Conservation (phyloP, 2,797 vertebrate species). For the Phalloptychus januarius region DNA sequence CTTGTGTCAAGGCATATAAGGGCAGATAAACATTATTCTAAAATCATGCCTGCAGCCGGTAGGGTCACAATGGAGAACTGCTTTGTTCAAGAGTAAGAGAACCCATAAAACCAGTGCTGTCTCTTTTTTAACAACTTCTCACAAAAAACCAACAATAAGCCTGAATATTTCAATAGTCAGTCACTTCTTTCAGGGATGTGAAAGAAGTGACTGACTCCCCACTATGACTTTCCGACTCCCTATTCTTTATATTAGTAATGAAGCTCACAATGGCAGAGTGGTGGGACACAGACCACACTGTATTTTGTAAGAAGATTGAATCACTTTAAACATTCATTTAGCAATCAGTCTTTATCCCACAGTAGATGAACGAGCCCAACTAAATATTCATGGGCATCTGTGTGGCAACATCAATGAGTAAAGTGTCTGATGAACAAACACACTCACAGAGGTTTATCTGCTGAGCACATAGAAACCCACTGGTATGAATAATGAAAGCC, state of each 20-base stretch:
- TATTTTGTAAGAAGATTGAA: conserved; percentile 46
- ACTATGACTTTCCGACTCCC: neutral
- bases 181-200: neutral
- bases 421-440: conserved; percentile 73
- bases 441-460: conserved; percentile 68
- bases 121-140: neutral
- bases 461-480: conserved; percentile 66
- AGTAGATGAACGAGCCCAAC: conserved; percentile 26
- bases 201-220: neutral
- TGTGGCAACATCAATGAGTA: conserved; percentile 61
- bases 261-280: conserved; percentile 25
- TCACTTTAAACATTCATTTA: conserved; percentile 59
- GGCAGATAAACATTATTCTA: neutral
- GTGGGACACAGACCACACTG: conserved; percentile 47
- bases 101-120: neutral
- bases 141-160: neutral
- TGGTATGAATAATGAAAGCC: conserved; percentile 75
- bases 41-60: neutral
- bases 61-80: neutral
- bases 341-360: conserved; percentile 42
- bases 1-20: conserved; percentile 19
- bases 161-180: neutral
- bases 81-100: neutral
- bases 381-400: conserved; percentile 66
- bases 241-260: conserved; percentile 31